A percentile compares a stretch with the other conserved stretches of the same genome.
Evolutionary conservation across 2,888 invertebrate species (phyloP).

Genomic region (Andrena fulva): DNA sequence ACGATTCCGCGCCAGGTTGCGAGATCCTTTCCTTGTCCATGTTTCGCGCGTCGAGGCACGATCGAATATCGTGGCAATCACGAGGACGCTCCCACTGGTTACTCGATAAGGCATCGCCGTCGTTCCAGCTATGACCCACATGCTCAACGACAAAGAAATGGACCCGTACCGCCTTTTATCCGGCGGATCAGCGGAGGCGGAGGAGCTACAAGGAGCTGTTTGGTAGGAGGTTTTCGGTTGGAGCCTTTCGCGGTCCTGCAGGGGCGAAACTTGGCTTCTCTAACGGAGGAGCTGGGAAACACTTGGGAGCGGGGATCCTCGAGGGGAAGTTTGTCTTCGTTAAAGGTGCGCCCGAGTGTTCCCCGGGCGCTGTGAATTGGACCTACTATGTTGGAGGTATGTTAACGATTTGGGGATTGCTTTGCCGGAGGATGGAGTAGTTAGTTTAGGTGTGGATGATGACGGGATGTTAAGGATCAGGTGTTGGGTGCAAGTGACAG

Average conservation of each 20-base stretch:
- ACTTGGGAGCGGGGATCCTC: too few species aligned
- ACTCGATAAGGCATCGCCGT: slow-evolving; percentile 51
- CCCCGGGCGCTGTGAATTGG: too few species aligned
- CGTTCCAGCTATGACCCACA: slow-evolving; percentile 54
- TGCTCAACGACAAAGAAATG: slow-evolving; percentile 62
- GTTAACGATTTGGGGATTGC: too few species aligned
- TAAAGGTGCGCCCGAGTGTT: too few species aligned
- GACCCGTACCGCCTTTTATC: slow-evolving; percentile 40
- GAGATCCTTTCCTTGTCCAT: slow-evolving; percentile 16
- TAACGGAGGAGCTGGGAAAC: too few species aligned
- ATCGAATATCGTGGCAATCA: slow-evolving; percentile 52
- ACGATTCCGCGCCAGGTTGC: background rate
- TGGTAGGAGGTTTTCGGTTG: background rate
- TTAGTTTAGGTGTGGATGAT: too few species aligned
- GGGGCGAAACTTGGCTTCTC: too few species aligned
- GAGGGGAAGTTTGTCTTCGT: too few species aligned
- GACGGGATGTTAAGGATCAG: too few species aligned
- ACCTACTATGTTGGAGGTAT: too few species aligned
- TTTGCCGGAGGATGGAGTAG: too few species aligned
- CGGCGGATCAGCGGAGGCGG: background rate
- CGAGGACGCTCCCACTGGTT: slow-evolving; percentile 18
- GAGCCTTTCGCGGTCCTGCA: background rate
- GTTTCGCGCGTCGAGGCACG: slow-evolving; percentile 35
- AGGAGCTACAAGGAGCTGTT: background rate
- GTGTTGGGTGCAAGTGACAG: too few species aligned